Evolutionary conservation across 2,888 invertebrate genomes (phyloP), one percentile per base, ranked within the genome.

Genomic region (Fragum sueziense): DNA sequence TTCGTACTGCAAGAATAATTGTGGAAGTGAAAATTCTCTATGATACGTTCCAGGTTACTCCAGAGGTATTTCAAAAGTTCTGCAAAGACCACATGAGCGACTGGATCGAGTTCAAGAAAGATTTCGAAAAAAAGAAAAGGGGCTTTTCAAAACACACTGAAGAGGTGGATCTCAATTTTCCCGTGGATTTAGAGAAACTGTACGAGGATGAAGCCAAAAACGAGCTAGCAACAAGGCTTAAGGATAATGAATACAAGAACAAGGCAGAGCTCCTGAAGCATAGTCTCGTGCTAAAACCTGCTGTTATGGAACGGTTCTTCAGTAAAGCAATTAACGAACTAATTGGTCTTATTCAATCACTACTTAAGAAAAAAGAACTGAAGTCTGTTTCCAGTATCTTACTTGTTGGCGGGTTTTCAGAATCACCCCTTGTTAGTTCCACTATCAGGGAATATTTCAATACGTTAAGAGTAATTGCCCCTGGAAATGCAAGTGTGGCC

Each of bases 321-420:
- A 54, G 70, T 6, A 27, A 27, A 3, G 82, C 80, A 9, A 62
- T 77, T 2, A 41, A 77, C 0, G 74, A 76, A 70, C 80, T 84
- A 2, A 76, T 62, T 25, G 20, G 61, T 4, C 78, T 80, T n/a
- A 82, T 86, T n/a, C 47, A 74, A 31, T 33, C 68, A 14, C 70
- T 79, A 14, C 31, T 82, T 20, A 57, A 47, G 51, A 72, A 76
- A 41, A 62, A 74, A 57, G 67, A 79, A 41, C 47, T 77, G 14
- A 72, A 47, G n/a, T 37, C 27, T 0, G 51, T 86, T 2, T 57
- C 74, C 6, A 77, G 78, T 22, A 72, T 86, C n/a, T 59, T 84
- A 7, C 59, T 86, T 7, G 84, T 86, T 9, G 86, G 86, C 14
- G 86, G 86, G 51, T 82, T 86, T 57, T 79, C 86, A 0, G 84